Evolutionary conservation across 2,113 vertebrate species (phyloP).

Genomic region (Cyphomyrus discorhynchus): DNA sequence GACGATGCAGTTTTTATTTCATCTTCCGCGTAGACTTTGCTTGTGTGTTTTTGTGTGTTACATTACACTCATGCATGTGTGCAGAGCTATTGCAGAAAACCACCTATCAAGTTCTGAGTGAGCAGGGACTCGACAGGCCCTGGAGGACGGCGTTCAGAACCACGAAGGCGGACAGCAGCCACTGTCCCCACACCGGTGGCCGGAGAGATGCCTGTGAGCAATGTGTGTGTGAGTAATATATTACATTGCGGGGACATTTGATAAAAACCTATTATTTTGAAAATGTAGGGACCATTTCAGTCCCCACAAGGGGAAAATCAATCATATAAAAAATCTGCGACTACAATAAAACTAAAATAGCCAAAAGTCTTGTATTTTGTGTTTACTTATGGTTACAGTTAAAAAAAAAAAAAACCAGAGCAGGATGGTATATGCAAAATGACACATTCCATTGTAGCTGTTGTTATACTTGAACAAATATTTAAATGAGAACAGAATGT

Average conservation of each 20-base stretch:
- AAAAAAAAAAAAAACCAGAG: not conserved
- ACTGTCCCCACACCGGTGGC: not conserved
- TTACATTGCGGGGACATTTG: not conserved
- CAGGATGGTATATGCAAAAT: too few relatives aligned
- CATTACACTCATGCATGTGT: not conserved
- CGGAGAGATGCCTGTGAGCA: not conserved
- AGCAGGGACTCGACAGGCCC: not conserved
- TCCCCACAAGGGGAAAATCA: too few relatives aligned
- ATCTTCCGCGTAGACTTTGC: not conserved
- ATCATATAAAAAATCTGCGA: not conserved
- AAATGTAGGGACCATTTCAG: not conserved
- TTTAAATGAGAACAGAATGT: not conserved
- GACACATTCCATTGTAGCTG: not conserved
- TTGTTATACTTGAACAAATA: not conserved
- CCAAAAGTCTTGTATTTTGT: not conserved
- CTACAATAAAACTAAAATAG: not conserved
- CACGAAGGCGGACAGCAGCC: not conserved
- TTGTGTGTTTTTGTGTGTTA: not conserved
- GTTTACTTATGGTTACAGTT: not conserved
- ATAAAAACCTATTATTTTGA: not conserved
- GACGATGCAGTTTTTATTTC: not conserved
- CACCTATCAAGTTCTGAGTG: not conserved
- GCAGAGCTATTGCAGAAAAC: not conserved
- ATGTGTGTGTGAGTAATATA: not conserved
- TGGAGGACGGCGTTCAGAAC: not conserved